These are phyloP conservation scores for Ennomos erosarius DNA, from an alignment of 2,888 invertebrate species.

Conservation along the genomic window DNA sequence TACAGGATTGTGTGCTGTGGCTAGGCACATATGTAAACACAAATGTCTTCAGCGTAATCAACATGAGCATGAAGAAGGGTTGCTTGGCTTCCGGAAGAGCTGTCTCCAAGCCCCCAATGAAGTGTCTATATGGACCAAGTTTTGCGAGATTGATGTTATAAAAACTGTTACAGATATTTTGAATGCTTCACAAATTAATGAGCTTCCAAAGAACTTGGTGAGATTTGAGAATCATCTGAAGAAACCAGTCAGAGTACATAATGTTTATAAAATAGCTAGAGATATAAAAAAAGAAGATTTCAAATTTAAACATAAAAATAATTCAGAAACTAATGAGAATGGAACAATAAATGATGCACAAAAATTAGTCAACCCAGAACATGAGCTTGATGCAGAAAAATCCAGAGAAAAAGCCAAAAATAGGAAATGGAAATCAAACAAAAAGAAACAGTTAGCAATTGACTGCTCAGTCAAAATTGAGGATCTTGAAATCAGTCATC, in stretches of 20 bases:
- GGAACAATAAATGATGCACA: slow-evolving; percentile 17
- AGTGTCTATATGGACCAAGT: slow-evolving; percentile 95
- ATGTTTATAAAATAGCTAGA: slow-evolving; percentile 91
- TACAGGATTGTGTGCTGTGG: slow-evolving; percentile 92
- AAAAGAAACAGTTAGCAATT: slow-evolving; percentile 66
- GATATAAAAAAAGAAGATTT: slow-evolving; percentile 73
- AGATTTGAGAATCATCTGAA: slow-evolving; percentile 94
- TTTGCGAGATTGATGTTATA: slow-evolving; percentile 94
- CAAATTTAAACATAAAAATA: slow-evolving; percentile 44
- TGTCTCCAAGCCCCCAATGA: slow-evolving; percentile 94
- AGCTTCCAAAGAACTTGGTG: slow-evolving; percentile 88
- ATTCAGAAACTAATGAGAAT: slow-evolving; percentile 32
- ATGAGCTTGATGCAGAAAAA: slow-evolving; percentile 37
- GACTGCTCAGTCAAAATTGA: slow-evolving; percentile 76
- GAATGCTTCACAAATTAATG: slow-evolving; percentile 41
- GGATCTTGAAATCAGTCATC: slow-evolving; percentile 86
- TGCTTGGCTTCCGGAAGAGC: slow-evolving; percentile 92
- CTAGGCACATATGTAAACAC: slow-evolving; percentile 67
- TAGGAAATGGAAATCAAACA: slow-evolving; percentile 80
- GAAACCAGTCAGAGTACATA: slow-evolving; percentile 93
- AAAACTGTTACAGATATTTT: slow-evolving; percentile 82
- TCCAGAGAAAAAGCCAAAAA: slow-evolving; percentile 57
- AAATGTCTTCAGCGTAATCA: slow-evolving; percentile 41
- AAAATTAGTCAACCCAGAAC: not conserved
- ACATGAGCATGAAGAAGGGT: slow-evolving; percentile 72